phyloP scores from a whole-genome alignment of 2,113 vertebrate species.

The Thunnus maccoyii region DNA sequence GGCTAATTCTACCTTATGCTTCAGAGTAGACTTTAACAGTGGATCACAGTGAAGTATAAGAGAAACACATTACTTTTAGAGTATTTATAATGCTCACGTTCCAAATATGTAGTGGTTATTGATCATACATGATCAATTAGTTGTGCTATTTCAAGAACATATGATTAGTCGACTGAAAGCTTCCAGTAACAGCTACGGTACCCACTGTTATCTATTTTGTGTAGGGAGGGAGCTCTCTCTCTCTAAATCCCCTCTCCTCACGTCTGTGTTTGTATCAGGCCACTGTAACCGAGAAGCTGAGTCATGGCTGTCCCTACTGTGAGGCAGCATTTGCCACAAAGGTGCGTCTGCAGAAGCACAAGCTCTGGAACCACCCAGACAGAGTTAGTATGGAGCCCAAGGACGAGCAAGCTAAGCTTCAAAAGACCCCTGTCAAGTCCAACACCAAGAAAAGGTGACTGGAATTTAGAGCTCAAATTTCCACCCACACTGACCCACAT shows the following conservation, averaged over 20 bases:
- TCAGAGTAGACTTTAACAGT: conserved; percentile 22
- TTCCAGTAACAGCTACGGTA: conserved; percentile 15
- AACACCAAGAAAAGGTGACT: conserved; percentile 93
- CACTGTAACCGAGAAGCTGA: conserved; percentile 89
- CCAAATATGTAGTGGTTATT: conserved; percentile 15
- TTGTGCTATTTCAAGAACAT: conserved; percentile 14
- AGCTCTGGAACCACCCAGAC: conserved; percentile 95
- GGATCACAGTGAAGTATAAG: neutral
- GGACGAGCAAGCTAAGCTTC: conserved; percentile 84
- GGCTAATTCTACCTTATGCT: conserved; percentile 32
- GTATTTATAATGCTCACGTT: neutral
- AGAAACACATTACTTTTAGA: conserved; percentile 17
- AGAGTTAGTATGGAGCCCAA: conserved; percentile 80
- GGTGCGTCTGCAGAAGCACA: conserved; percentile 96
- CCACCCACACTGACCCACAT: conserved; percentile 12
- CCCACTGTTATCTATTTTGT: conserved; percentile 31
- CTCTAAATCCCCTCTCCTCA: conserved; percentile 31
- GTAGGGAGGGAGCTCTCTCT: conserved; percentile 8
- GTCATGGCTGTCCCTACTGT: conserved; percentile 92
- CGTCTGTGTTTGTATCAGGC: conserved; percentile 82
- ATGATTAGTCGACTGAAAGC: conserved; percentile 12
- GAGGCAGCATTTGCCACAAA: conserved; percentile 96
- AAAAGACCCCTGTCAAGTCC: conserved; percentile 86
- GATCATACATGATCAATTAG: neutral
- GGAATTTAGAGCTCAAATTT: conserved; percentile 32